Evolutionary conservation across 2,888 invertebrate genomes (phyloP).

Genomic region (Heliothis peltigera): DNA sequence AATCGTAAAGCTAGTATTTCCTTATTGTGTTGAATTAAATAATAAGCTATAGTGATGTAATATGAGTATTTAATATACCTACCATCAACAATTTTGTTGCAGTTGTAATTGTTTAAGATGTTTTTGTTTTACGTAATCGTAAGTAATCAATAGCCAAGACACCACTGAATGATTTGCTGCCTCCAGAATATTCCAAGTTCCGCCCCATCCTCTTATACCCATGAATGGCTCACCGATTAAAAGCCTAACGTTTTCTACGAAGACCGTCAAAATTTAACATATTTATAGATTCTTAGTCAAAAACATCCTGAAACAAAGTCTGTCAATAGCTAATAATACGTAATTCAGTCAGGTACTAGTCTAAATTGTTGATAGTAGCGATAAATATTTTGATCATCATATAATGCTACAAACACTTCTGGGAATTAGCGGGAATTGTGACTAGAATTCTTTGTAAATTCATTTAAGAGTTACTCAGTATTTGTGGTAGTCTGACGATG

Average conservation of each 20-base stretch:
- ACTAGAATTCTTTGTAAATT: not conserved
- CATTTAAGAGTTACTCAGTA: not conserved
- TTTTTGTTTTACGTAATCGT: not conserved
- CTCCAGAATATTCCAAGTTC: not conserved
- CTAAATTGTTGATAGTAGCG: constrained; percentile 39
- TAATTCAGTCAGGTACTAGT: constrained; percentile 12
- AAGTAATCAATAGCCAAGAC: not conserved
- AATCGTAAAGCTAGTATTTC: not conserved
- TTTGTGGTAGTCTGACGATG: not conserved
- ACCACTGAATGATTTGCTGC: not conserved
- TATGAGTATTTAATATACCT: not conserved
- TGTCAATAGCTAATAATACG: constrained; percentile 13
- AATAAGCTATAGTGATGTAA: not conserved
- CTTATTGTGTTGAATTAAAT: not conserved
- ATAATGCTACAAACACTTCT: constrained; percentile 20
- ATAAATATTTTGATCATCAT: constrained; percentile 38
- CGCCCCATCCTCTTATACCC: too few relatives aligned
- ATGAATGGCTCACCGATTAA: too few relatives aligned
- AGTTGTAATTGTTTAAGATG: not conserved
- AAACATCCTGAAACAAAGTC: constrained; percentile 2
- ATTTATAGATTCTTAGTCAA: not conserved
- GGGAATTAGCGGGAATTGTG: constrained; percentile 9
- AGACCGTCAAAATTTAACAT: constrained; percentile 5
- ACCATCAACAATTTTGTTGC: not conserved
- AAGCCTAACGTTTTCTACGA: not conserved